Base-by-base conservation (phyloP, 1,140 invertebrate species). In the Streblospio benedicti region DNA sequence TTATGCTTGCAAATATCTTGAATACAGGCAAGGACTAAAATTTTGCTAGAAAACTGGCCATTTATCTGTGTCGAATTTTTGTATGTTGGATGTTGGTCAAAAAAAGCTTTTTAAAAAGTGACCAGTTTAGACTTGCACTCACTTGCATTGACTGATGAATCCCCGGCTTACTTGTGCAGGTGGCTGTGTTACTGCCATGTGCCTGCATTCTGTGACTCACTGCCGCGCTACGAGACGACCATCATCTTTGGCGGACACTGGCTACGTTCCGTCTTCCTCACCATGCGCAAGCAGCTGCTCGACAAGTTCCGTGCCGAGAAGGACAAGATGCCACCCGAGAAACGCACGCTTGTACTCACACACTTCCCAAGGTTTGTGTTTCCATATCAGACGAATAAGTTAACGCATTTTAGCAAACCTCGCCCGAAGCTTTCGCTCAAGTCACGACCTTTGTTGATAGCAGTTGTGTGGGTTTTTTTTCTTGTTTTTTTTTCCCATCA, bases 111-210 rank as follows among this genome's bases (percentile, higher is more conserved):
- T 2, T 44, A 44, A 44, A 2, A 44, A 2, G 43, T 44, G 6
- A 44, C 43, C n/a, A n/a, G n/a, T n/a, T n/a, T n/a, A n/a, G n/a
- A n/a, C n/a, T n/a, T n/a, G n/a, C n/a, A n/a, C n/a, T n/a, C n/a
- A n/a, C n/a, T n/a, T n/a, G n/a, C n/a, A n/a, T n/a, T n/a, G n/a
- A n/a, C n/a, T n/a, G n/a, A n/a, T n/a, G n/a, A n/a, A n/a, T n/a
- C n/a, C n/a, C n/a, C n/a, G n/a, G n/a, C n/a, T n/a, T n/a, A n/a
- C n/a, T n/a, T 54, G 54, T 61, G 0, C 65, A 88, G 92, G 65
- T 97, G 93, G 93, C 77, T 97, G 27, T 90, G 94, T 14, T 95
- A 93, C 71, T 96, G 92, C 70, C 89, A 94, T 76, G 89, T 96
- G 3, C 93, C 93, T 14, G 88, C 89, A 6, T 92, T 95, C 74